Base-by-base conservation (phyloP, 2,113 vertebrate species). In the Cnemophilus loriae region DNA sequence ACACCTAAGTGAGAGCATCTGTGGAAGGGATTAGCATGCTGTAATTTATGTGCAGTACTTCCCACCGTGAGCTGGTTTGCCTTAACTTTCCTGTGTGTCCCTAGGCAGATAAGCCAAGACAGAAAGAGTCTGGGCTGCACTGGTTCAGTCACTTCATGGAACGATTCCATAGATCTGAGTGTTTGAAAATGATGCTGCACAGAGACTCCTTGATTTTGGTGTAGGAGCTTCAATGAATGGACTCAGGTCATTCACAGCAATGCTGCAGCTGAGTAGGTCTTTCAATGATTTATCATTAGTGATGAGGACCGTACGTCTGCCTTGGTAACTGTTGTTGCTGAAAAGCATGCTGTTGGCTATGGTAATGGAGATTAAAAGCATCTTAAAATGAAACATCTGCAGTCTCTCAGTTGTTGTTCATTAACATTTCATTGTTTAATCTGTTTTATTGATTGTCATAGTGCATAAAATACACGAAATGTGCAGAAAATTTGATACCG, bases 1-100 rank as follows among this genome's bases (percentile, higher is more conserved):
- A 78, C 92, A 96, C 93, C 81, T 75, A 91, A 84, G 94, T 60
- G 44, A 87, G 81, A 79, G 95, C 95, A 94, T 96, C 89, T 97
- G 90, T 84, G 81, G 69, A 96, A 95, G 84, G 65, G 56, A 96
- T 96, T 95, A 97, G 65, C 33, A 32, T 64, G 60, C 52, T 94
- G 44, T 59, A 91, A 90, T 82, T 91, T 91, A 95, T 76, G 71
- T 92, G 63, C 46, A 57, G n/a, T 53, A 61, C 50, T 94, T 91
- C 41, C 82, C 57, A 88, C 79, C 67, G 86, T 44, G 46, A 65
- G 64, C 37, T 77, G 32, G 28, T 81, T 95, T 85, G 63, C 75
- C 67, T 80, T 52, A 64, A 76, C 23, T 76, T 94, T 85, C 23
- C 67, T 0, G 0, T 20, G 33, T 27, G 32, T 94, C 55, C 37